These are phyloP conservation scores for Cepaea hortensis DNA, from an alignment of 2,888 invertebrate genomes.

Conservation along the genomic window DNA sequence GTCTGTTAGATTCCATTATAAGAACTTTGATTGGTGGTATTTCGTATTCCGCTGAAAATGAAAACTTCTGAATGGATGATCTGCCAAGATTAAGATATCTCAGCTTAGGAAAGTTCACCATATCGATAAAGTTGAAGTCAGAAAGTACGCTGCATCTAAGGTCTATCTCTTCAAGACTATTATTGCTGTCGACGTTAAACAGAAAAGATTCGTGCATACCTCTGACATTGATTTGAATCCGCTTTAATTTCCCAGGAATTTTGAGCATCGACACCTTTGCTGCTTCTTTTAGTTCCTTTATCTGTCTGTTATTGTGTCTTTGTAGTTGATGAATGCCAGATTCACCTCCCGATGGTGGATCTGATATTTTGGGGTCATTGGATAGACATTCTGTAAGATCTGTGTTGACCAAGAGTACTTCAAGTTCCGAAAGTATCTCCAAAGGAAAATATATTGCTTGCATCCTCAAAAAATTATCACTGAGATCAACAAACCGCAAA, in stretches of 20 bases:
- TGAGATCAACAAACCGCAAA: not conserved
- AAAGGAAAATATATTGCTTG: too few species aligned
- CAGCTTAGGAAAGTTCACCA: not conserved
- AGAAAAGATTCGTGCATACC: not conserved
- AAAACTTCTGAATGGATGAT: not conserved
- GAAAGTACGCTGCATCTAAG: constrained; percentile 4
- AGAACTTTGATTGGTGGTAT: not conserved
- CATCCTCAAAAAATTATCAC: not conserved
- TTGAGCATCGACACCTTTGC: too few species aligned
- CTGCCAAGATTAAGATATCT: not conserved
- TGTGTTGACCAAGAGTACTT: not conserved
- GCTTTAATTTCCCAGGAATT: constrained; percentile 3
- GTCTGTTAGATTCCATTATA: not conserved
- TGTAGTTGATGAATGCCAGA: too few species aligned
- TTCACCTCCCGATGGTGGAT: too few species aligned
- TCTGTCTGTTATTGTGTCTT: not conserved
- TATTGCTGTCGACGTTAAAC: not conserved
- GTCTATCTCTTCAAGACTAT: not conserved
- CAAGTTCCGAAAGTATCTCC: too few species aligned
- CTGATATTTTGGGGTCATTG: too few species aligned
- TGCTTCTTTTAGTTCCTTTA: not conserved
- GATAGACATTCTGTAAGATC: too few species aligned
- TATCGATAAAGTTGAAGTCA: not conserved
- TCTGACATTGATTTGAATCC: not conserved
- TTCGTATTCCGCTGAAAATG: not conserved